These are phyloP conservation scores for Archocentrus centrarchus DNA, from an alignment of 2,113 vertebrate species.

Conservation along the genomic window DNA sequence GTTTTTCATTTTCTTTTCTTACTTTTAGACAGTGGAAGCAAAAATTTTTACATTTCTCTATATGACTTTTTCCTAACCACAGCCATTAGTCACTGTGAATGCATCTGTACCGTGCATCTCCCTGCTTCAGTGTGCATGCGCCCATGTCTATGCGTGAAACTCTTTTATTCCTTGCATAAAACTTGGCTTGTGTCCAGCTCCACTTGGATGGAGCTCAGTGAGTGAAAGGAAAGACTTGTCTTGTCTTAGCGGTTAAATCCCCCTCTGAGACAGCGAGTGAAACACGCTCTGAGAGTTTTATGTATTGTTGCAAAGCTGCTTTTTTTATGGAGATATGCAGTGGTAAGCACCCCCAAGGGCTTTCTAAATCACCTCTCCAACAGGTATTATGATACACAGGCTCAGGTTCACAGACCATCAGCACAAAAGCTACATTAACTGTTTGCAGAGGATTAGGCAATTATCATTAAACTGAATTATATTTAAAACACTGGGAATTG, in stretches of 20 bases:
- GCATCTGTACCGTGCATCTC: not conserved
- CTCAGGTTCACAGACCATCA: constrained; percentile 29
- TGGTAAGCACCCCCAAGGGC: constrained; percentile 55
- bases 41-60: not conserved
- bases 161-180: constrained; percentile 47
- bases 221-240: constrained; percentile 60
- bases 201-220: constrained; percentile 68
- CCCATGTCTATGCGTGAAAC: not conserved
- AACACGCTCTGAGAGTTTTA: constrained; percentile 67
- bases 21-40: not conserved
- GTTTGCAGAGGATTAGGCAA: constrained; percentile 30
- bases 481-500: not conserved
- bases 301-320: constrained; percentile 68
- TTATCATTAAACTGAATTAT: constrained; percentile 26
- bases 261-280: constrained; percentile 64
- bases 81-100: not conserved
- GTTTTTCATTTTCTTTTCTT: not conserved
- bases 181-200: constrained; percentile 69
- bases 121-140: not conserved
- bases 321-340: constrained; percentile 65
- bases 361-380: constrained; percentile 54
- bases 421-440: constrained; percentile 1
- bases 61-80: not conserved
- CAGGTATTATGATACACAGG: constrained; percentile 60
- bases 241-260: constrained; percentile 74